These are phyloP conservation scores for Chloroceryle amazona DNA, from an alignment of 2,797 vertebrate species.

Conservation along the genomic window DNA sequence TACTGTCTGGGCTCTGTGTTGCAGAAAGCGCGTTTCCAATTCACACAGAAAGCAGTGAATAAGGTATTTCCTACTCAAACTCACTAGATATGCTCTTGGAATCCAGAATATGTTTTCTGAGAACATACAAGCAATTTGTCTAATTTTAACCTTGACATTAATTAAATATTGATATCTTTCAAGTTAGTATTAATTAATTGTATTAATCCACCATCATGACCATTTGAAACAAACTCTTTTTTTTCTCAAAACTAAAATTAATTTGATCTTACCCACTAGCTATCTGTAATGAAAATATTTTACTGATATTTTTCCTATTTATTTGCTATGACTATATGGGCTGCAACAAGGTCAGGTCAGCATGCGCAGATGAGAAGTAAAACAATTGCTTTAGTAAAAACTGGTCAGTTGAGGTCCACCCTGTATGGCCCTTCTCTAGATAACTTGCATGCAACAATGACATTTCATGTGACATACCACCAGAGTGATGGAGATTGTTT, in stretches of 20 bases:
- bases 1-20: neutral
- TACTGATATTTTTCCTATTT: neutral
- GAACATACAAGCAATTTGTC: neutral
- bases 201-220: too few relatives aligned
- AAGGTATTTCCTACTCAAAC: neutral
- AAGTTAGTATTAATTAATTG: neutral
- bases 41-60: neutral
- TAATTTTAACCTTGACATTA: neutral
- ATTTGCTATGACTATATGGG: neutral
- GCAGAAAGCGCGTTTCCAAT: accelerated
- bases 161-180: neutral
- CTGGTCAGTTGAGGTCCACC: neutral
- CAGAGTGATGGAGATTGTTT: neutral
- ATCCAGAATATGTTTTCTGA: neutral
- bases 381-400: neutral
- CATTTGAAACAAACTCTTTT: neutral
- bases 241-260: accelerated
- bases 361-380: neutral
- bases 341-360: neutral
- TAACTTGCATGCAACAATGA: neutral
- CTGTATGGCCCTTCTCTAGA: neutral
- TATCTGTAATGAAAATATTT: neutral
- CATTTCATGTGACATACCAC: neutral
- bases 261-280: neutral
- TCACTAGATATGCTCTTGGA: neutral